These are phyloP conservation scores for Corella eumyota DNA, from an alignment of 23 tunicate species.

Conservation along the genomic window DNA sequence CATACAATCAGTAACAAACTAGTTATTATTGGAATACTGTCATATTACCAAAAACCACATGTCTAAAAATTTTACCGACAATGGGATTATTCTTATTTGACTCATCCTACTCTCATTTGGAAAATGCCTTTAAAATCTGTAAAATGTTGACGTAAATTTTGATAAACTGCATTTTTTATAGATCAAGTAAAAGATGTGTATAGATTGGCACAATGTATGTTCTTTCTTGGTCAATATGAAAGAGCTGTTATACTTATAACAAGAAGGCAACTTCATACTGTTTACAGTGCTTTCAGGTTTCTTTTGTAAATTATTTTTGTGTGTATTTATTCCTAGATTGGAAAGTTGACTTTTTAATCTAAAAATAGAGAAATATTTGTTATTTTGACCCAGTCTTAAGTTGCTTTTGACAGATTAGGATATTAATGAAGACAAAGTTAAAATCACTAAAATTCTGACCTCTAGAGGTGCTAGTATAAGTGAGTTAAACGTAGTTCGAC, in stretches of 20 bases:
- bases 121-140: no score
- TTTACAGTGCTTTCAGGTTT: slow-evolving; percentile 58
- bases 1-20: no score
- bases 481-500: slow-evolving; percentile 70
- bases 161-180: no score
- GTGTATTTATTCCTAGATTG: neutral
- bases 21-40: no score
- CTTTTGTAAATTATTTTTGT: neutral
- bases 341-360: no score
- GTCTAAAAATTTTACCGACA: no score
- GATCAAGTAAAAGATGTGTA: slow-evolving; percentile 47
- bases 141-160: no score
- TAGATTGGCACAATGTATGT: slow-evolving; percentile 80
- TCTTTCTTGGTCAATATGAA: slow-evolving; percentile 48
- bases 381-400: neutral
- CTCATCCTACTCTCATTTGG: no score
- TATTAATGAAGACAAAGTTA: slow-evolving; percentile 37
- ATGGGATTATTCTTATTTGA: no score
- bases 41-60: no score
- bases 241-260: slow-evolving; percentile 70
- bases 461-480: slow-evolving; percentile 70
- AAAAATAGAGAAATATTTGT: no score
- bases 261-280: slow-evolving; percentile 35
- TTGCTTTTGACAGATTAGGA: no score
- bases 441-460: slow-evolving; percentile 22